phyloP scores from a whole-genome alignment of 2,113 vertebrate species.

The Zosterops japonicus region DNA sequence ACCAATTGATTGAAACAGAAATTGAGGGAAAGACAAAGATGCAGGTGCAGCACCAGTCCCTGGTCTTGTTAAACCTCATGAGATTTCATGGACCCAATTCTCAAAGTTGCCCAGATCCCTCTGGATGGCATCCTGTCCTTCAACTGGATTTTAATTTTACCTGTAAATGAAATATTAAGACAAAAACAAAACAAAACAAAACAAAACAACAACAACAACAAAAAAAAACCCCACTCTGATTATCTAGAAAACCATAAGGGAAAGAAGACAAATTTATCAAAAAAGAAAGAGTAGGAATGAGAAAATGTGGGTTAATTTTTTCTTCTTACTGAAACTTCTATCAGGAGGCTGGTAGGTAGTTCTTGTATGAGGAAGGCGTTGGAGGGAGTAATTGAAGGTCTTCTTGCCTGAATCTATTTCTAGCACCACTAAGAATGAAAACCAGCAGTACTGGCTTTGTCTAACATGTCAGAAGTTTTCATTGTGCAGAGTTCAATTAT shows the following conservation, averaged over 20 bases:
- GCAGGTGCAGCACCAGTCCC: not conserved
- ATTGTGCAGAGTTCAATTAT: not conserved
- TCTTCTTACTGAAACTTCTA: not conserved
- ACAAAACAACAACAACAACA: rapidly evolving
- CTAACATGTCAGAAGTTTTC: not conserved
- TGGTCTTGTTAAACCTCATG: not conserved
- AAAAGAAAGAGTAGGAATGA: not conserved
- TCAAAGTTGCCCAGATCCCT: not conserved
- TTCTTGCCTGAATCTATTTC: not conserved
- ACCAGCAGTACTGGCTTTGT: not conserved
- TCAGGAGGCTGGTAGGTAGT: not conserved
- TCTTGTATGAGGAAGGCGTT: not conserved
- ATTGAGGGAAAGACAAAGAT: not conserved
- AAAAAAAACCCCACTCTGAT: too few species aligned
- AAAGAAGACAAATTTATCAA: not conserved
- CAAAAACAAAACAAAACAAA: rapidly evolving
- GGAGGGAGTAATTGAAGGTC: not conserved
- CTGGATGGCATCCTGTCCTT: not conserved
- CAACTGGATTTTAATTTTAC: not conserved
- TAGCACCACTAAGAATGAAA: not conserved
- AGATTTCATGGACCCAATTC: too few species aligned
- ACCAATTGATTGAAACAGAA: not conserved
- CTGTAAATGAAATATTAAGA: not conserved
- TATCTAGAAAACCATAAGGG: not conserved
- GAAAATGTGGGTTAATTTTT: not conserved